Conservation (phyloP, 1,140 invertebrate species). For the Hycleus phaleratus region DNA sequence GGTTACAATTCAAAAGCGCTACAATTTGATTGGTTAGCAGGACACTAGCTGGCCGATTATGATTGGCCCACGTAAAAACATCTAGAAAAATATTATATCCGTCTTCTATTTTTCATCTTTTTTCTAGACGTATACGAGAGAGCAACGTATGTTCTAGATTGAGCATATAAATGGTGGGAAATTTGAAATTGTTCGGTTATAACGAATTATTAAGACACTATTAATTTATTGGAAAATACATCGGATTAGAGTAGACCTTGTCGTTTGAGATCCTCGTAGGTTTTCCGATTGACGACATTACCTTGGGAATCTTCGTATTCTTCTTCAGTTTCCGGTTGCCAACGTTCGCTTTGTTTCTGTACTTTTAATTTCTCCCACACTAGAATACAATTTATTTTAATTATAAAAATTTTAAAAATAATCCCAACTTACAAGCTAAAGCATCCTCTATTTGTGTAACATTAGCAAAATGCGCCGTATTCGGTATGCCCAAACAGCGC, state of each 20-base stretch:
- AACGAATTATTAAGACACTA: too few relatives aligned
- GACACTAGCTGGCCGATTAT: constrained; percentile 42
- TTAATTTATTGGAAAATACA: constrained; percentile 42
- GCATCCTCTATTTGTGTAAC: constrained; percentile 99
- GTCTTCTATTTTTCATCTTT: too few relatives aligned
- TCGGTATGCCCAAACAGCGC: constrained; percentile 97
- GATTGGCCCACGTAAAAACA: constrained; percentile 48
- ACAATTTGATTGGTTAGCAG: constrained; percentile 31
- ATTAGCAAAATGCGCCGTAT: constrained; percentile 99
- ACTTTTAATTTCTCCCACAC: constrained; percentile 96
- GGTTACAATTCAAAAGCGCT: constrained; percentile 32
- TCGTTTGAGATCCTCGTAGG: constrained; percentile 95
- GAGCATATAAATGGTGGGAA: too few relatives aligned
- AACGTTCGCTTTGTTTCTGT: constrained; percentile 91
- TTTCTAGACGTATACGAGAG: too few relatives aligned
- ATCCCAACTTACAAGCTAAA: constrained; percentile 64
- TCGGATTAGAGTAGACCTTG: constrained; percentile 73
- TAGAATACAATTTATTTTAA: constrained; percentile 41
- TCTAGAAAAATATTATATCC: too few relatives aligned
- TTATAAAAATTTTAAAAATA: neutral
- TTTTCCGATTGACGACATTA: constrained; percentile 98
- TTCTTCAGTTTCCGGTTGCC: constrained; percentile 95
- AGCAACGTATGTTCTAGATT: too few relatives aligned
- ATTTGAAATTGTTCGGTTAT: neutral
- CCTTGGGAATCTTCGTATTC: constrained; percentile 98